Percentiles rank a stretch among this genome's conserved stretches.
phyloP scores from a whole-genome alignment of 2,797 vertebrate genomes.

The Pantherophis vulpinus region DNA sequence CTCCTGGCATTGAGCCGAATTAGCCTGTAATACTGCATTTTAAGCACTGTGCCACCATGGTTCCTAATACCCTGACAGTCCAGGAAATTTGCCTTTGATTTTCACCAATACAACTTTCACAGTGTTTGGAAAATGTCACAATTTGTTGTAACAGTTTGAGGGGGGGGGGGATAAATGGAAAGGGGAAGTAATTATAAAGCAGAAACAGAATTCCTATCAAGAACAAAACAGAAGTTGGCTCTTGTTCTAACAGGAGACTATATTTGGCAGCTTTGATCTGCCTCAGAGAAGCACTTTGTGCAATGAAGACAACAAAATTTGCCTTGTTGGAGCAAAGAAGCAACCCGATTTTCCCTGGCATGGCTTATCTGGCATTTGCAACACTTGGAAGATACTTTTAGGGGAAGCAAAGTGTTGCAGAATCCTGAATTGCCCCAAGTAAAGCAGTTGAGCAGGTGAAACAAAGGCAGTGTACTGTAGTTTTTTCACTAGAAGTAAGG shows the following conservation, averaged over 20 bases:
- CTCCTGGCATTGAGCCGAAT: not conserved
- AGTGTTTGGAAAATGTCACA: not conserved
- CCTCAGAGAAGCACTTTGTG: not conserved
- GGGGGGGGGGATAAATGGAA: not conserved
- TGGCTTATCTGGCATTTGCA: not conserved
- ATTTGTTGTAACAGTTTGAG: not conserved
- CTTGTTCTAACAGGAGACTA: not conserved
- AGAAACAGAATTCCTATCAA: not conserved
- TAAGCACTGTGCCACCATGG: not conserved
- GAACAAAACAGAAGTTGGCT: not conserved
- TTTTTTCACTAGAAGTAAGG: not conserved
- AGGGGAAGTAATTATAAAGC: not conserved
- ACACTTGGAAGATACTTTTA: not conserved
- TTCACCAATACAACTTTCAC: not conserved
- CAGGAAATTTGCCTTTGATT: not conserved
- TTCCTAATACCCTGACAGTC: not conserved
- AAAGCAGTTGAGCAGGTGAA: not conserved
- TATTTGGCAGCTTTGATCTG: not conserved
- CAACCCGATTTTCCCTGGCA: not conserved
- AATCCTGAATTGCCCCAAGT: not conserved
- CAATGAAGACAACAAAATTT: not conserved
- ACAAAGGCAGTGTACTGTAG: not conserved
- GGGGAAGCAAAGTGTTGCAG: not conserved
- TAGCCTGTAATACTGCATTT: not conserved
- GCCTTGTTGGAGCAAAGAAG: not conserved